These are phyloP conservation scores for Mormyrus proboscirostris DNA, from an alignment of 2,797 vertebrate species.

Conservation along the genomic window DNA sequence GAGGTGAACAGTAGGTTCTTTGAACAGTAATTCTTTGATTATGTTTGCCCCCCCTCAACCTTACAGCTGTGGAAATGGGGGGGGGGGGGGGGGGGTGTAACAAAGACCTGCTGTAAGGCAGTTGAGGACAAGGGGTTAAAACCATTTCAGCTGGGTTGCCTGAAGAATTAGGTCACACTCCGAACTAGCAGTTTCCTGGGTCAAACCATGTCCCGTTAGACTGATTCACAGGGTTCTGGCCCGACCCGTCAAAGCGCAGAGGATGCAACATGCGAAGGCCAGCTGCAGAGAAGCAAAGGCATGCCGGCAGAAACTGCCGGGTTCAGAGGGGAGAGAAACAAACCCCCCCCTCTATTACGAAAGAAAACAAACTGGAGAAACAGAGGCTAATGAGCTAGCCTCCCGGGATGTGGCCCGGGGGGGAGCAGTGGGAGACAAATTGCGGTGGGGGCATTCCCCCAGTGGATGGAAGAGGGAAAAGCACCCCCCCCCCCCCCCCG, in stretches of 20 bases:
- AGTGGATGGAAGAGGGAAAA: neutral
- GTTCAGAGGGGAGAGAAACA: neutral
- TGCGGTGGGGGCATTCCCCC: neutral
- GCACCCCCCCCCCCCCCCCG: neutral
- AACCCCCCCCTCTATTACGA: neutral
- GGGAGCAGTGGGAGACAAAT: neutral
- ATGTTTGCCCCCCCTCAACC: neutral
- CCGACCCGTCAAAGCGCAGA: neutral
- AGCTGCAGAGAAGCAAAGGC: neutral
- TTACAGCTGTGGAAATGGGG: neutral
- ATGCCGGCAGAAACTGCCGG: neutral
- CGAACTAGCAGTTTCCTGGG: neutral
- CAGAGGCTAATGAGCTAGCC: constrained; percentile 5
- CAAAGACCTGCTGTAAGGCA: neutral
- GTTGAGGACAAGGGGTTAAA: neutral
- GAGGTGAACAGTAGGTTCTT: neutral
- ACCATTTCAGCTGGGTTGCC: neutral
- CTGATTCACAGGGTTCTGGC: neutral
- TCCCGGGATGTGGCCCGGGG: neutral
- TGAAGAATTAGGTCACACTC: neutral
- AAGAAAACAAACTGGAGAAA: neutral
- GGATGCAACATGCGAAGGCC: neutral
- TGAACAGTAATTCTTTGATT: neutral
- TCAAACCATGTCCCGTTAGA: neutral
- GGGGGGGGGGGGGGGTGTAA: neutral